Percentiles rank a stretch among this genome's conserved stretches.
phyloP scores from a whole-genome alignment of 2,888 invertebrate species.

The Rhaphigaster nebulosa region DNA sequence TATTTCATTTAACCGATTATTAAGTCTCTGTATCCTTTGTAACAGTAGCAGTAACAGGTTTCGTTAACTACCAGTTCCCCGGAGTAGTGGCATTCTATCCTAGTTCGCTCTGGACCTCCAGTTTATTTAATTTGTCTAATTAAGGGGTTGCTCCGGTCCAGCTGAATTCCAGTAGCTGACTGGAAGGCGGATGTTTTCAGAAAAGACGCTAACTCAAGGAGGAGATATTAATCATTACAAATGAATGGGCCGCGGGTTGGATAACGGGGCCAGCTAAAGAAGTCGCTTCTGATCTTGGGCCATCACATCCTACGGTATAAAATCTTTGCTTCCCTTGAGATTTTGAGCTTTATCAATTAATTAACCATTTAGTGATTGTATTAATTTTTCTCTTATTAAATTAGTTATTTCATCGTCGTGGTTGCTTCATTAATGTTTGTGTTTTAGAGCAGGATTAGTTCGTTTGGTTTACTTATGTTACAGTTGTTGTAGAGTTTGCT shows the following conservation, averaged over 20 bases:
- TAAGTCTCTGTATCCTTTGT: neutral
- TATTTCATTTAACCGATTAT: neutral
- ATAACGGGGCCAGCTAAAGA: slow-evolving; percentile 54
- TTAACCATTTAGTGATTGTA: too few relatives aligned
- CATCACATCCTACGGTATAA: slow-evolving; percentile 1
- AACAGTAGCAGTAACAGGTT: slow-evolving; percentile 28
- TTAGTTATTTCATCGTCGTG: too few relatives aligned
- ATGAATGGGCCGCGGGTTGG: slow-evolving; percentile 60
- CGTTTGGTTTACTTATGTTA: too few relatives aligned
- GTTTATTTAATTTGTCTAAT: slow-evolving; percentile 49
- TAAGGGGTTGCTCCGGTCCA: slow-evolving; percentile 25
- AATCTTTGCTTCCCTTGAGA: neutral
- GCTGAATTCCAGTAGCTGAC: slow-evolving; percentile 52
- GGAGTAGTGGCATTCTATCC: slow-evolving; percentile 15
- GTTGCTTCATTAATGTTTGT: too few relatives aligned
- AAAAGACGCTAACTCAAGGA: slow-evolving; percentile 56
- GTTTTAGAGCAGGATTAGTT: too few relatives aligned
- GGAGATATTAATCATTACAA: slow-evolving; percentile 62
- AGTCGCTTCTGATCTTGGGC: slow-evolving; percentile 9
- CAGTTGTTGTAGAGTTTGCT: too few relatives aligned
- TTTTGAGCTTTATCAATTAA: neutral
- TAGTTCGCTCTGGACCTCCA: neutral
- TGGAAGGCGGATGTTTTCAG: slow-evolving; percentile 60
- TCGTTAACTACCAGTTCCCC: neutral
- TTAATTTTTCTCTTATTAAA: too few relatives aligned